Evolutionary conservation across 2,888 invertebrate species (phyloP).

Genomic region (Tetranychus piercei): DNA sequence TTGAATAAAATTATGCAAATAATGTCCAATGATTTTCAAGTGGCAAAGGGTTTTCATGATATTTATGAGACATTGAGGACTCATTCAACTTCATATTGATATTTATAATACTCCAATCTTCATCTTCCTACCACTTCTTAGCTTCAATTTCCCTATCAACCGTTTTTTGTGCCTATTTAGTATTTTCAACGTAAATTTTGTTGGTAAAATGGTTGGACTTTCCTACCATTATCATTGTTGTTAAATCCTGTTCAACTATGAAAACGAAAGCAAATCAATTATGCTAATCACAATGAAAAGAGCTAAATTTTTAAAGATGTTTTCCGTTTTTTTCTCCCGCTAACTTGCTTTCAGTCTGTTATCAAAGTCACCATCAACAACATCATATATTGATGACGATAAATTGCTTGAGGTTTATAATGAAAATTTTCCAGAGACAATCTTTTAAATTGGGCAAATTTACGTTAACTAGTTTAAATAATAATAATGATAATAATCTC

Average conservation of each 20-base stretch:
- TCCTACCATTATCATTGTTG: neutral
- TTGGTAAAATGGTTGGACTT: neutral
- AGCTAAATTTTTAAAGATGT: no score
- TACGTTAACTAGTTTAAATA: neutral
- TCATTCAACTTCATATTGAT: neutral
- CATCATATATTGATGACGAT: no score
- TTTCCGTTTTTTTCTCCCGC: no score
- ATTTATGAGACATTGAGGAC: slow-evolving; percentile 1
- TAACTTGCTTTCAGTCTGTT: no score
- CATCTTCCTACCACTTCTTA: neutral
- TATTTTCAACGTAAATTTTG: neutral
- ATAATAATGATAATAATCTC: neutral
- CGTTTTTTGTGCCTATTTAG: neutral
- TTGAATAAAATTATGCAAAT: slow-evolving; percentile 1
- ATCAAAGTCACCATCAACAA: no score
- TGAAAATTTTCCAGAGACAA: no score
- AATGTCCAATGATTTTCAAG: neutral
- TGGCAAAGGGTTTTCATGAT: neutral
- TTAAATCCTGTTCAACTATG: neutral
- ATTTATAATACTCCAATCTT: neutral
- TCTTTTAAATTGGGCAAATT: no score
- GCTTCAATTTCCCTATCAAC: neutral
- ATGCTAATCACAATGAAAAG: neutral
- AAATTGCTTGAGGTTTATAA: no score
- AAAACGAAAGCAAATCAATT: neutral